phyloP scores from a whole-genome alignment of 2,797 vertebrate genomes.

The Hypotaenidia okinawae region DNA sequence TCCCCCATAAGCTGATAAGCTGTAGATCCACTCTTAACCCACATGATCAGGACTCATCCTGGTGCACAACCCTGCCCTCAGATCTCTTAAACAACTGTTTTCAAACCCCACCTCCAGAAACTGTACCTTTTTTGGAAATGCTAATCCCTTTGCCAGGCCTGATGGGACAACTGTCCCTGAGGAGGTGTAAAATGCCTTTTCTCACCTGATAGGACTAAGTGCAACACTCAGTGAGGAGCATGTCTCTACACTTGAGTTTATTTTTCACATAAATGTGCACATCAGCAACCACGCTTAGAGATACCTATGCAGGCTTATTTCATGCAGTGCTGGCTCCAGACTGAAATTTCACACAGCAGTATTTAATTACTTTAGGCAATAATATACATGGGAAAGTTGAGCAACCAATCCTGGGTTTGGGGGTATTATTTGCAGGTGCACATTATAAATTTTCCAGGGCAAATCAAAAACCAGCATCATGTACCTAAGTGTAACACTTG shows the following conservation, averaged over 20 bases:
- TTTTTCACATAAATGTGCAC: background rate
- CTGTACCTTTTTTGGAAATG: background rate
- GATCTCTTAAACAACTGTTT: background rate
- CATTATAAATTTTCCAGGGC: background rate
- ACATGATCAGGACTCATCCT: background rate
- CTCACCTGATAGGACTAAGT: background rate
- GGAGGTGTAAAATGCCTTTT: background rate
- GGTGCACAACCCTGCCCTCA: background rate
- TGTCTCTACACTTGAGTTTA: background rate
- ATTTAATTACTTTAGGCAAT: background rate
- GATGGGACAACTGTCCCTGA: background rate
- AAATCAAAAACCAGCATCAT: background rate
- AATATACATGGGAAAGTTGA: background rate
- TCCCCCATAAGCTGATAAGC: background rate
- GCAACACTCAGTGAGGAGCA: background rate
- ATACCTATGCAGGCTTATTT: background rate
- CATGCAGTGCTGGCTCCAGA: background rate
- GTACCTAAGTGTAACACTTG: background rate
- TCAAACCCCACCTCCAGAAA: background rate
- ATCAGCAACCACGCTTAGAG: background rate
- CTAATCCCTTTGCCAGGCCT: background rate
- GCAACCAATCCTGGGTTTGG: background rate
- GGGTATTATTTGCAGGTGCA: background rate
- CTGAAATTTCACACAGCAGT: background rate
- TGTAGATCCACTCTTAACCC: constrained; percentile 6